Percentiles rank a stretch among this genome's conserved stretches.
phyloP scores from a whole-genome alignment of 1,140 invertebrate genomes.

The Cardiocondyla obscurior region DNA sequence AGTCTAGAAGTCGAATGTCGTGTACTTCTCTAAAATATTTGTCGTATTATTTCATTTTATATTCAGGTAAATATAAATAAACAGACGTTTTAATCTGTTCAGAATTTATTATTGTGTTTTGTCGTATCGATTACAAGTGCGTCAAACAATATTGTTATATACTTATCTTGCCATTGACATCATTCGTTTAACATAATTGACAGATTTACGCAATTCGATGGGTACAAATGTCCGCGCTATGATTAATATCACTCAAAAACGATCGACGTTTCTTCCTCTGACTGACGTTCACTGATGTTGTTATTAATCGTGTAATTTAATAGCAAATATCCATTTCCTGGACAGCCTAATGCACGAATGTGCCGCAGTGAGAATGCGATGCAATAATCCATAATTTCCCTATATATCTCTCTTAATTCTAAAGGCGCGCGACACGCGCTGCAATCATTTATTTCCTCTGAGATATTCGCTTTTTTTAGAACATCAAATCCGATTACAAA shows the following conservation, averaged over 20 bases:
- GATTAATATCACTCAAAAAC: conserved; percentile 24
- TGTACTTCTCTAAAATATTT: neutral
- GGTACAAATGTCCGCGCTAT: neutral
- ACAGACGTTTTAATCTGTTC: neutral
- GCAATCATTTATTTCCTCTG: neutral
- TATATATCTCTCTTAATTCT: neutral
- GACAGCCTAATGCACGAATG: neutral
- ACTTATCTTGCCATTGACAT: neutral
- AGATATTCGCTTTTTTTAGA: neutral
- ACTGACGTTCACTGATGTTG: neutral
- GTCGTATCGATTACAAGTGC: neutral
- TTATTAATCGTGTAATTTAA: conserved; percentile 28
- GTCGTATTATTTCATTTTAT: neutral
- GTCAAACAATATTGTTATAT: neutral
- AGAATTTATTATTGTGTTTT: neutral
- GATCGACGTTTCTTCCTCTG: conserved; percentile 9
- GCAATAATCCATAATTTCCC: neutral
- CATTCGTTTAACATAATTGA: conserved; percentile 2
- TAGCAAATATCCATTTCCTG: neutral
- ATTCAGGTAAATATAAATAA: no score
- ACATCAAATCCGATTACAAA: neutral
- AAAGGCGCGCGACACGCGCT: neutral
- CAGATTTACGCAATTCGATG: conserved; percentile 13
- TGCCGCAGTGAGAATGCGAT: neutral
- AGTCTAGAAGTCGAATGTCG: neutral